These are phyloP conservation scores for Eupithecia centaureata DNA, from an alignment of 2,888 invertebrate genomes.

Conservation along the genomic window DNA sequence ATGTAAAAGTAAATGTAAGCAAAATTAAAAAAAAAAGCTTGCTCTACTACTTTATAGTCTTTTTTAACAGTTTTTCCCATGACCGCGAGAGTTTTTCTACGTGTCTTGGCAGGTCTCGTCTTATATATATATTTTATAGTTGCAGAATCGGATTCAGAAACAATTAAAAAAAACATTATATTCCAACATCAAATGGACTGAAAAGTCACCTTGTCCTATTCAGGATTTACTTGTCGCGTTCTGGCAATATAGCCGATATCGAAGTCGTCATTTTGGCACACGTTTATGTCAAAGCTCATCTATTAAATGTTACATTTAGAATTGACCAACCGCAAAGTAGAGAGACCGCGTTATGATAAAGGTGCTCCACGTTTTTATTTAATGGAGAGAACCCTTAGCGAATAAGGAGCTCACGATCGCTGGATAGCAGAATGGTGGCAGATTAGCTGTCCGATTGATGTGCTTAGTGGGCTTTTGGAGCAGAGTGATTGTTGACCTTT, in stretches of 20 bases:
- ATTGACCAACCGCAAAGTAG: background rate
- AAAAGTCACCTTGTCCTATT: background rate
- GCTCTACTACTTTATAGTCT: background rate
- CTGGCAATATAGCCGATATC: background rate
- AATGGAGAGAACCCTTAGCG: background rate
- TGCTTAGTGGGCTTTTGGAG: slow-evolving; percentile 41
- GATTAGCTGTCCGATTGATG: slow-evolving; percentile 43
- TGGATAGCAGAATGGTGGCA: slow-evolving; percentile 44
- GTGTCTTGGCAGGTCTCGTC: background rate
- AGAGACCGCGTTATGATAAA: background rate
- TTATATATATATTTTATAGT: background rate
- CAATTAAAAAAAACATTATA: background rate
- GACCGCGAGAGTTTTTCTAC: too few species aligned
- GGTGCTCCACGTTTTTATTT: background rate
- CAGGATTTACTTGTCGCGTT: background rate
- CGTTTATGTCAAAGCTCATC: background rate
- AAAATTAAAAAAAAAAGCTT: too few species aligned
- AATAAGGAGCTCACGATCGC: slow-evolving; percentile 42
- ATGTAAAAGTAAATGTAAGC: too few species aligned
- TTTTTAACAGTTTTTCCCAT: background rate
- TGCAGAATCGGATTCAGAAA: background rate
- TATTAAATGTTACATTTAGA: background rate
- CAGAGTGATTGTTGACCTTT: slow-evolving; percentile 40
- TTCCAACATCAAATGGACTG: background rate
- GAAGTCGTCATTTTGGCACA: too few species aligned